phyloP scores from a whole-genome alignment of 2,797 vertebrate species.

The Antrozous pallidus region DNA sequence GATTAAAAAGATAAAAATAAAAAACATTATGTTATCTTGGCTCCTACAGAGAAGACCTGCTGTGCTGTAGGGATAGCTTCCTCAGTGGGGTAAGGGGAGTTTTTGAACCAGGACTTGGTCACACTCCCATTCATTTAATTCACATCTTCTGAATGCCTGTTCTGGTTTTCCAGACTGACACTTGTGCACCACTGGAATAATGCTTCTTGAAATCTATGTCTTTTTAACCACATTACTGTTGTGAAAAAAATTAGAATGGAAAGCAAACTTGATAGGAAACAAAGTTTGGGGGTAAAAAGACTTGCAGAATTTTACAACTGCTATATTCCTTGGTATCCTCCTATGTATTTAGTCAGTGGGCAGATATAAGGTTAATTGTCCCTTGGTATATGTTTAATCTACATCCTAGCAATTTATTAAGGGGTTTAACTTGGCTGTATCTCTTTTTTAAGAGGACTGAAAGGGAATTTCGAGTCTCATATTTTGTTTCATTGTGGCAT shows the following conservation, averaged over 20 bases:
- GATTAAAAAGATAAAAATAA: too few relatives aligned
- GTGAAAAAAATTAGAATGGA: neutral
- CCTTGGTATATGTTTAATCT: constrained; percentile 40
- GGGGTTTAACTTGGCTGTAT: neutral
- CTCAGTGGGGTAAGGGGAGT: neutral
- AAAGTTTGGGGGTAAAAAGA: neutral
- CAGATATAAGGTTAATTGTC: constrained; percentile 56
- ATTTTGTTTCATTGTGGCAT: constrained; percentile 47
- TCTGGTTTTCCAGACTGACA: neutral
- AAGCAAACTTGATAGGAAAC: constrained; percentile 37
- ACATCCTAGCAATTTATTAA: constrained; percentile 63
- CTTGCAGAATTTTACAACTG: constrained; percentile 30
- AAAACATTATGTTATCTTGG: neutral
- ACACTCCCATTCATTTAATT: neutral
- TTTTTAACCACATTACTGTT: constrained; percentile 16
- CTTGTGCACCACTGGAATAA: neutral
- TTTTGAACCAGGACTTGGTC: neutral
- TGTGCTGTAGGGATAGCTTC: neutral
- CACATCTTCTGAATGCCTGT: neutral
- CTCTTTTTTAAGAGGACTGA: constrained; percentile 51
- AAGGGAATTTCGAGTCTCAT: constrained; percentile 46
- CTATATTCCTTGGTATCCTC: neutral
- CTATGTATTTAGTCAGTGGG: constrained; percentile 51
- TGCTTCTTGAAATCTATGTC: neutral
- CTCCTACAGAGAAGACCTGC: neutral